A percentile compares a stretch with the other conserved stretches of the same genome.
Evolutionary conservation across 2,888 invertebrate genomes (phyloP).

Genomic region (Sesamia inferens): DNA sequence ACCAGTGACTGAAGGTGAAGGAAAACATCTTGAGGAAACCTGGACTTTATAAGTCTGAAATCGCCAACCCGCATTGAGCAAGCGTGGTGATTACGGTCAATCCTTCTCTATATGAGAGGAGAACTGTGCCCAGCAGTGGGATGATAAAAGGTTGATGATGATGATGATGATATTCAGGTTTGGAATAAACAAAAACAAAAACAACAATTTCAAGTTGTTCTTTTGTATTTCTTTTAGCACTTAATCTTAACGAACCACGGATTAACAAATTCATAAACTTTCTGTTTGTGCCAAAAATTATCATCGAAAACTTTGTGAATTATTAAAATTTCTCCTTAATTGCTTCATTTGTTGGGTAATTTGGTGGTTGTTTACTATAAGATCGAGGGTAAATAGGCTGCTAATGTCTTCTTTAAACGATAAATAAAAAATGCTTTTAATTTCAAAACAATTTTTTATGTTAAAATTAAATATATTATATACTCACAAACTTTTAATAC

Average conservation of each 20-base stretch:
- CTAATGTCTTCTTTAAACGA: neutral
- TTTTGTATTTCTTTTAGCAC: slow-evolving; percentile 28
- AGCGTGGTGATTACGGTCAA: too few species aligned
- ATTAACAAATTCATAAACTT: slow-evolving; percentile 57
- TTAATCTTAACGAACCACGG: slow-evolving; percentile 45
- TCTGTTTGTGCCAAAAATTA: slow-evolving; percentile 53
- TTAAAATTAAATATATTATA: too few species aligned
- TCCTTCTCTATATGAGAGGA: too few species aligned
- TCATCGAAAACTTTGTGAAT: slow-evolving; percentile 53
- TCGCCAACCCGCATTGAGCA: too few species aligned
- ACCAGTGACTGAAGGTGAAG: too few species aligned
- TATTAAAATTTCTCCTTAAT: slow-evolving; percentile 54
- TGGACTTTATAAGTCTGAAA: too few species aligned
- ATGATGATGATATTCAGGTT: too few species aligned
- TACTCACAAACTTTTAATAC: too few species aligned
- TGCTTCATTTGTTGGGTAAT: slow-evolving; percentile 52
- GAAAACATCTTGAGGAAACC: too few species aligned
- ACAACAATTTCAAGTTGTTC: slow-evolving; percentile 27
- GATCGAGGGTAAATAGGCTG: neutral
- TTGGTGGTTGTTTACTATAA: slow-evolving; percentile 19
- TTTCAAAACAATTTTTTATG: too few species aligned
- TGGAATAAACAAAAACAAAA: neutral
- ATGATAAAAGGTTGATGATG: too few species aligned
- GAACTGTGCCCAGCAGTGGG: too few species aligned
- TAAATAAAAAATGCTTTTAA: neutral